Conservation (phyloP, 2,797 vertebrate species). For the Perodicticus potto region DNA sequence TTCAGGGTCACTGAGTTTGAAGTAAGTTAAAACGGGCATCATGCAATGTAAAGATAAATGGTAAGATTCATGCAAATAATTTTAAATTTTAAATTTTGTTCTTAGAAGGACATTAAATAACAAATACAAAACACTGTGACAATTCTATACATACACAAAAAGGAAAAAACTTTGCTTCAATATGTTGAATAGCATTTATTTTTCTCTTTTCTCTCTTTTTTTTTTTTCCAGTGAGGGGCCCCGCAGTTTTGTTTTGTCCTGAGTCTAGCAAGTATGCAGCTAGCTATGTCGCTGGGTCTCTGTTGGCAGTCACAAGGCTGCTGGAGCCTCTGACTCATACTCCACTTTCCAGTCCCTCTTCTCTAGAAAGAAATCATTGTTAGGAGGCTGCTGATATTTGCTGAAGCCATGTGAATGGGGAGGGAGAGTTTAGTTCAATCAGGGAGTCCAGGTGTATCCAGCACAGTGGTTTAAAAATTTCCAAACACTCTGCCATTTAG, state of each 20-base stretch:
- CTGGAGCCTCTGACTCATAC: not conserved
- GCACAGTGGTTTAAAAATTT: constrained; percentile 55
- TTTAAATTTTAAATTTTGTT: constrained; percentile 34
- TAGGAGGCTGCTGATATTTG: not conserved
- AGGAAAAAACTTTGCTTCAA: not conserved
- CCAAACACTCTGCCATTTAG: constrained; percentile 51
- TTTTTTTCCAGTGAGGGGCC: not conserved
- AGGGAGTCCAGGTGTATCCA: constrained; percentile 41
- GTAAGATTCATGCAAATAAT: constrained; percentile 10
- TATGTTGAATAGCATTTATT: not conserved
- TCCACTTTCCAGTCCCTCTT: not conserved
- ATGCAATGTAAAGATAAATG: not conserved
- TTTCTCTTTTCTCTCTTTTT: not conserved
- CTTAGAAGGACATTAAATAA: constrained; percentile 33
- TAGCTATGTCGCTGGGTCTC: not conserved
- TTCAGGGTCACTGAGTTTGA: not conserved
- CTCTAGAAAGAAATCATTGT: not conserved
- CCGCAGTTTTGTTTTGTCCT: constrained; percentile 13
- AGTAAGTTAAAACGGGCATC: not conserved
- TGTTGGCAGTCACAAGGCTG: not conserved
- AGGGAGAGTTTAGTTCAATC: not conserved
- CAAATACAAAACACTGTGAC: not conserved
- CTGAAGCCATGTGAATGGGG: not conserved
- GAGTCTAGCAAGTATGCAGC: not conserved
- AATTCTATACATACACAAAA: not conserved